A percentile compares a stretch with the other conserved stretches of the same genome.
Evolutionary conservation across 2,113 vertebrate genomes (phyloP).

Genomic region (Glaucidium brasilianum): DNA sequence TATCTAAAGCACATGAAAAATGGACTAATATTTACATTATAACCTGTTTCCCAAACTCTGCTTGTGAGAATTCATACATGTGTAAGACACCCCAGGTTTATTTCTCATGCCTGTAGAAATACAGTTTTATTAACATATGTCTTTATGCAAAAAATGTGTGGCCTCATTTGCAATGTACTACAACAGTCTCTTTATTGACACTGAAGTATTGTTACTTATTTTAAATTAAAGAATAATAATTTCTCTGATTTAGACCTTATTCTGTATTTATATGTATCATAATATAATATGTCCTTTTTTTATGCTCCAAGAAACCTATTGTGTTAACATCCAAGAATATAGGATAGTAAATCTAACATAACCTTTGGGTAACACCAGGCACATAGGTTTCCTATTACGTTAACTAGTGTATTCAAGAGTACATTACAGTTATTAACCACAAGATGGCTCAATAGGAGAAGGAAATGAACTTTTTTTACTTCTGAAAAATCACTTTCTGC

Average conservation of each 20-base stretch:
- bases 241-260: not conserved
- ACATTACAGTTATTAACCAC: conserved; percentile 56
- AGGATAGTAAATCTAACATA: not conserved
- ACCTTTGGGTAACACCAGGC: not conserved
- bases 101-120: not conserved
- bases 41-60: not conserved
- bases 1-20: not conserved
- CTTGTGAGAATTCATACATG: not conserved
- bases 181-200: not conserved
- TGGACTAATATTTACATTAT: not conserved
- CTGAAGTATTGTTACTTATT: not conserved
- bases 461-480: not conserved
- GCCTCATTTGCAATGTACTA: not conserved
- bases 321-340: not conserved
- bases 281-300: not conserved
- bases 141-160: not conserved
- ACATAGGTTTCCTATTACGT: not conserved
- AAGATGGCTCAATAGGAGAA: conserved; percentile 69
- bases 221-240: not conserved
- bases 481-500: not conserved
- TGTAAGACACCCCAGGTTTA: not conserved
- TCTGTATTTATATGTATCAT: not conserved
- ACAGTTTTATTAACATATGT: not conserved
- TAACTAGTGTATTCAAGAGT: not conserved
- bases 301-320: not conserved